Evolutionary conservation across 2,113 vertebrate genomes (phyloP).

Genomic region (Stegastes partitus): DNA sequence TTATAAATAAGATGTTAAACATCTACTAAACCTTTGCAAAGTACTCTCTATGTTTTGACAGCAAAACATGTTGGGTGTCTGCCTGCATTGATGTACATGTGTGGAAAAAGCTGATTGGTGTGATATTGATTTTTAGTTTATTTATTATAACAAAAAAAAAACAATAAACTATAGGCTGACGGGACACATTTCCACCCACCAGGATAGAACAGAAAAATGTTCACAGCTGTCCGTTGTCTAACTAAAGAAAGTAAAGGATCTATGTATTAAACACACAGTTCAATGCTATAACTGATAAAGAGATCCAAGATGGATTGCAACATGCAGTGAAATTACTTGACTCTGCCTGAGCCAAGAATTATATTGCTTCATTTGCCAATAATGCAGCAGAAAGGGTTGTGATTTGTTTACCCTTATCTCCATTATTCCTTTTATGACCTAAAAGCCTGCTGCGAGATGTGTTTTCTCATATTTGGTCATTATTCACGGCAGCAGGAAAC

Average conservation of each 20-base stretch:
- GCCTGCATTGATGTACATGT: too few species aligned
- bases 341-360: neutral
- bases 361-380: neutral
- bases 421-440: neutral
- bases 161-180: too few species aligned
- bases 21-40: too few species aligned
- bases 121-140: too few species aligned
- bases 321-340: neutral
- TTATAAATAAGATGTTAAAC: too few species aligned
- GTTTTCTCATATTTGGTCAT: slow-evolving; percentile 4
- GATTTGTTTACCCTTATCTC: neutral
- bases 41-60: too few species aligned
- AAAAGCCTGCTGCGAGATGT: neutral
- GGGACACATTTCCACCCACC: too few species aligned
- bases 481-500: neutral
- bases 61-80: too few species aligned
- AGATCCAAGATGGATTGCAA: neutral
- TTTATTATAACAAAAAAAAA: too few species aligned
- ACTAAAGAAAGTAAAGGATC: neutral
- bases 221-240: too few species aligned
- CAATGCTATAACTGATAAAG: neutral
- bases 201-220: too few species aligned
- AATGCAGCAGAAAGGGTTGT: neutral
- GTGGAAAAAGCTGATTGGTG: too few species aligned
- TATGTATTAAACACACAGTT: neutral